Evolutionary conservation across 2,113 vertebrate genomes (phyloP), one percentile per base, ranked within the genome.

Genomic region (Megaleporinus macrocephalus): DNA sequence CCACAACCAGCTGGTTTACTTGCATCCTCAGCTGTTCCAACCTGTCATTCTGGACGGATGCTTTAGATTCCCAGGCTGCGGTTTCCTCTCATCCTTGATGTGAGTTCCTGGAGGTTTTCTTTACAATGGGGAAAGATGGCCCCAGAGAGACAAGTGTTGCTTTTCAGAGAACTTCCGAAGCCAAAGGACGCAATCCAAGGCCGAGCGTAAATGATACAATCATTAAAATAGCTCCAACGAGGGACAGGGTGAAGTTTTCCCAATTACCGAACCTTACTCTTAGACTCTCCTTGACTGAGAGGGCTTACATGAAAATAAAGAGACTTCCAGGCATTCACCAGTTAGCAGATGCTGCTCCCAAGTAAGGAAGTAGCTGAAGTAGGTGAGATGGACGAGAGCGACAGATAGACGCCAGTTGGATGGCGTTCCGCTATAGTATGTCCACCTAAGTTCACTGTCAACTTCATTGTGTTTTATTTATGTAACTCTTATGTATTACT

Each of bases 1-100:
- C n/a, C 70, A 69, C 12, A 76, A 41, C 30, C 69, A 30, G 33
- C 75, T 61, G 47, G 18, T 33, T 78, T 24, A 57, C 63, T 30
- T 26, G 7, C 71, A 61, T 63, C 79, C 74, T 94, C 33, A 80
- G 91, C 92, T 94, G 87, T 90, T 91, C 69, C 88, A 90, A 76
- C 91, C 91, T 90, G 85, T 92, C 89, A 91, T 76, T 83, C 80
- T 82, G 83, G 79, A 82, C 79, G 88, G 84, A 88, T 89, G 89
- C 85, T 83, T 90, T 63, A 79, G 26, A 89, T 92, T 91, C 86
- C 88, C 73, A 70, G 36, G 33, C 80, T 70, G 73, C n/a, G 65
- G 51, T 77, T 49, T 33, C 24, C 65, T 75, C 70, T 78, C 76
- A 75, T 53, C 70, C 83, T 59, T 78, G 27, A 55, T 63, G 68